Percentiles rank a stretch among this genome's conserved stretches.
phyloP scores from a whole-genome alignment of 2,797 vertebrate species.

The Sorex maritimensis region DNA sequence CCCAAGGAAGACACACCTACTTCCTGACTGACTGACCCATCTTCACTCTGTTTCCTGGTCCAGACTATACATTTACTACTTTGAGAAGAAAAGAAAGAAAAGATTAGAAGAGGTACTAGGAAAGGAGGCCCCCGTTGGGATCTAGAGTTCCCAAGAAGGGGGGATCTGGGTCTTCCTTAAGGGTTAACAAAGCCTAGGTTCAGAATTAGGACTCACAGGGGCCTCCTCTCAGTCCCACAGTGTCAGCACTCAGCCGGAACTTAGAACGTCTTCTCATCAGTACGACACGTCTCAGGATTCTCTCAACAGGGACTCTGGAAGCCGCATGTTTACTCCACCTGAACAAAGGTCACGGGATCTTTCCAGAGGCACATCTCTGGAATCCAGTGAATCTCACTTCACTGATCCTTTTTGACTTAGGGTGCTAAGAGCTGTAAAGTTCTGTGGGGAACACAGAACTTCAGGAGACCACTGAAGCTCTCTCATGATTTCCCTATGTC shows the following conservation, averaged over 20 bases:
- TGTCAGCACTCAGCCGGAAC: neutral
- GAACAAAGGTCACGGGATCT: neutral
- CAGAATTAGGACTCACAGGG: fast-evolving
- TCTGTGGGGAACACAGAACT: neutral
- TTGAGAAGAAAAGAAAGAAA: constrained; percentile 44
- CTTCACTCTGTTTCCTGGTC: constrained; percentile 19
- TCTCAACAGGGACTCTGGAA: neutral
- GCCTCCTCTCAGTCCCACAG: neutral
- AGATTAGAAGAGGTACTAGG: constrained; percentile 23
- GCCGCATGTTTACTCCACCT: neutral
- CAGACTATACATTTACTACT: constrained; percentile 73
- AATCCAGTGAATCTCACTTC: neutral
- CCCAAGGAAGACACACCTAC: neutral
- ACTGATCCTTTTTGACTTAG: fast-evolving
- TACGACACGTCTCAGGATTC: neutral
- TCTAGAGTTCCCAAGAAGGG: no score
- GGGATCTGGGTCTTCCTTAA: no score
- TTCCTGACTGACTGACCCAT: neutral
- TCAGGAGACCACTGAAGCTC: neutral
- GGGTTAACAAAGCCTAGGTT: neutral
- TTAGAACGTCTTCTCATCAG: neutral
- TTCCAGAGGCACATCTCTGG: neutral
- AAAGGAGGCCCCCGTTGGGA: neutral
- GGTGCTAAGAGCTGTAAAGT: neutral
- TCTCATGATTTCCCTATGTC: neutral